Base-by-base conservation (phyloP, 2,113 vertebrate genomes). In the Cololabis saira region DNA sequence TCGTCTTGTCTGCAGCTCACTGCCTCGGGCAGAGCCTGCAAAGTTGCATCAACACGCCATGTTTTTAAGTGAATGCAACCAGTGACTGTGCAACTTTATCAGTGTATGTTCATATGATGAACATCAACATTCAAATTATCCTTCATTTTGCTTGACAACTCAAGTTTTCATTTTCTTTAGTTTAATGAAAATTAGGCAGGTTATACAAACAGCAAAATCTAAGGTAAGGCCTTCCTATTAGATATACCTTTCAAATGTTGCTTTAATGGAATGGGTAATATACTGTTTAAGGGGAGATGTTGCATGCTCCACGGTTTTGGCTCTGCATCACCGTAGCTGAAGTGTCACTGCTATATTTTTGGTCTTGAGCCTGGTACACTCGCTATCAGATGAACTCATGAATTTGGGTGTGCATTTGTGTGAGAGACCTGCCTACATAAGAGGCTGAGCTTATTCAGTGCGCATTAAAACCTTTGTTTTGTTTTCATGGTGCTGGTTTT, bases 1-100 rank as follows among this genome's bases (percentile, higher is more conserved):
- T 17, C 52, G 67, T 71, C 19, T 19, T 47, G 40, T 56, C 68
- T 61, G 57, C 64, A 68, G 65, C 70, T 75, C 63, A 19, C 71
- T 21, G 72, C 76, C 59, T 13, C 52, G 15, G 55, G 60, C 37
- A 52, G 21, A 66, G 60, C 64, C 71, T 27, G 65, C 14, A 53
- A 69, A 80, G 62, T 71, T 74, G 41, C 62, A 67, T 47, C 48
- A 55, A 72, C 67, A 27, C 5, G 24, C 24, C 10, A 37, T 11
- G 33, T 30, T 61, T 74, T 53, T 63, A 52, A 59, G 33, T 14
- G 55, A 77, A 74, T 54, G 55, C 17, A 56, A 37, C 47, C 27
- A 40, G 30, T 14, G 16, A 17, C 19, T 50, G 37, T 12, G 61
- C 3, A 37, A 7, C 5, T 37, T 37, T 37, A 7, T 37, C 33